These are phyloP conservation scores for Melanotus villosus DNA, from an alignment of 2,888 invertebrate species.

Conservation along the genomic window DNA sequence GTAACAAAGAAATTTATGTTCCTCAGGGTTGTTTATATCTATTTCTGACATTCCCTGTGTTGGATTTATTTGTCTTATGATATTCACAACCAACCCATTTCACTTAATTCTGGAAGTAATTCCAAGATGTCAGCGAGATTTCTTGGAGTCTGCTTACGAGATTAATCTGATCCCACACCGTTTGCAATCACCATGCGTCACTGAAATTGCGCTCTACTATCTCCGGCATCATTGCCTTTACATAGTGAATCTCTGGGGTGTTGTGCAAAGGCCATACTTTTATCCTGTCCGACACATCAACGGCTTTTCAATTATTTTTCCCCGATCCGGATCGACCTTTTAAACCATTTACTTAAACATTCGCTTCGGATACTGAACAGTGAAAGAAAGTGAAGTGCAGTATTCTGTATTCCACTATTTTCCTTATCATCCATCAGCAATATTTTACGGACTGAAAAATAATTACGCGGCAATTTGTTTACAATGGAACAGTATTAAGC, in stretches of 20 bases:
- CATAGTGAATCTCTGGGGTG: constrained; percentile 35
- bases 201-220: constrained; percentile 42
- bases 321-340: constrained; percentile 1
- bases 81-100: constrained; percentile 3
- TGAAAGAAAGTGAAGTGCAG: neutral
- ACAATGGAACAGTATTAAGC: constrained; percentile 24
- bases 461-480: constrained; percentile 35
- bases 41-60: neutral
- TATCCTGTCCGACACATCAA: constrained; percentile 10
- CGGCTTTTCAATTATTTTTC: constrained; percentile 33
- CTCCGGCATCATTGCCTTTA: constrained; percentile 35
- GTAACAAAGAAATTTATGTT: too few species aligned
- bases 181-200: constrained; percentile 47
- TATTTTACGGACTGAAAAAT: constrained; percentile 23
- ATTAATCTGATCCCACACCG: constrained; percentile 42
- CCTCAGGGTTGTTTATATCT: too few species aligned
- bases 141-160: constrained; percentile 39
- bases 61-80: neutral
- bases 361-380: too few species aligned
- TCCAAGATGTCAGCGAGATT: constrained; percentile 38
- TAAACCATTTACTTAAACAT: too few species aligned
- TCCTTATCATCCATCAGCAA: constrained; percentile 19
- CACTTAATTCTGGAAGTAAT: constrained; percentile 35
- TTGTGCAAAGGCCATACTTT: constrained; percentile 27
- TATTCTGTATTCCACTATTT: constrained; percentile 10